Base-by-base conservation (phyloP, 2,797 vertebrate species). In the Sebastes baramenuke region DNA sequence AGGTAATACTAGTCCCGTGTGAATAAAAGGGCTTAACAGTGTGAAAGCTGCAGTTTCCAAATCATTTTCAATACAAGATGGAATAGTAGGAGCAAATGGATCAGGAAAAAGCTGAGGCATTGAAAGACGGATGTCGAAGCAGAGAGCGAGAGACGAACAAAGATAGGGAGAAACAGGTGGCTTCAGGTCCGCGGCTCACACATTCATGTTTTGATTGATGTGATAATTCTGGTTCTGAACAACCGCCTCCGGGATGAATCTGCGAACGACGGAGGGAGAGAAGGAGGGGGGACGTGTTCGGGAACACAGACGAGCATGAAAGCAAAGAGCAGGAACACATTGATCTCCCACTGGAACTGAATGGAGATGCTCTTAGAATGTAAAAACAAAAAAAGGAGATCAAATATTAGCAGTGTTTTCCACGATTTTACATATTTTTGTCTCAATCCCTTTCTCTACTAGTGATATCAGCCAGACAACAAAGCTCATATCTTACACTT, bases 161-260 rank as follows among this genome's bases (percentile, higher is more conserved):
- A 60, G 64, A 77, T 20, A 78, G 66, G 67, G 67, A 81, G 68
- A 77, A 81, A 49, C 88, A 91, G 84, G 83, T 91, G 82, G 84
- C 73, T 79, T 68, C 79, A 75, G 68, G 80, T 87, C 87, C 27
- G 46, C 82, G 5, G 82, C 84, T 88, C 60, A 2, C 77, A 61
- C 85, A 80, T 86, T 86, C 72, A 60, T 77, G 62, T 59, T 87
- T 82, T 90, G 89, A 93, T 93, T 94, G 91, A 95, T 93, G 92
- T 94, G 92, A 91, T 94, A 92, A 94, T 93, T 91, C 86, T 90
- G 81, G 81, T 81, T 86, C 66, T 89, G 84, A 92, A 85, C 88
- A 85, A 58, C 56, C 69, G 85, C 89, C 86, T 87, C 79, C 27
- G 24, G 80, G 84, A 79, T 70, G 36, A 85, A 91, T 72, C 79